Evolutionary conservation across 2,888 invertebrate species (phyloP).

Genomic region (Ichneumoninae sp.): DNA sequence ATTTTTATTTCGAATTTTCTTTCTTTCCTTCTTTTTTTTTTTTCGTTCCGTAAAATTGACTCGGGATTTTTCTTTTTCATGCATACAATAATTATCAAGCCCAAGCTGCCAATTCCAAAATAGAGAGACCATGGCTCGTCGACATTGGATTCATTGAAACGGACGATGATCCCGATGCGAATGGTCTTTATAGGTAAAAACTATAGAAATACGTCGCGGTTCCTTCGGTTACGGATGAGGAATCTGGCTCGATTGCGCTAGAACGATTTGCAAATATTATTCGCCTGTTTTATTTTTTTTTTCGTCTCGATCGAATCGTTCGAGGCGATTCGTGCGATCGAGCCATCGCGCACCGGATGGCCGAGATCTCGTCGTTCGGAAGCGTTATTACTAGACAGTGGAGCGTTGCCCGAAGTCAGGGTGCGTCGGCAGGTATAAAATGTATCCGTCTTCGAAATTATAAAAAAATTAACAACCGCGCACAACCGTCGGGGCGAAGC

Average conservation of each 20-base stretch:
- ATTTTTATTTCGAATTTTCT: slow-evolving; percentile 26
- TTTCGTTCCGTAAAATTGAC: slow-evolving; percentile 36
- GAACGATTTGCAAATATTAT: slow-evolving; percentile 29
- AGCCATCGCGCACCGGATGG: background rate
- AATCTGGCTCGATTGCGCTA: slow-evolving; percentile 57
- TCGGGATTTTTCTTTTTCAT: slow-evolving; percentile 52
- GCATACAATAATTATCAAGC: slow-evolving; percentile 58
- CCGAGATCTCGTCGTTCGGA: background rate
- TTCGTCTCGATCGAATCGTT: background rate
- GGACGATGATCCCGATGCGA: slow-evolving; percentile 37
- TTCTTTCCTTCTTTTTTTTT: slow-evolving; percentile 34
- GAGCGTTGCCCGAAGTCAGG: background rate
- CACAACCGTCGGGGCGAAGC: slow-evolving; percentile 35
- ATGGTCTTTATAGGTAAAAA: slow-evolving; percentile 48
- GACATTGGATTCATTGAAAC: slow-evolving; percentile 24
- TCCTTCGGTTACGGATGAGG: slow-evolving; percentile 37
- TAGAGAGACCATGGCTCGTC: slow-evolving; percentile 44
- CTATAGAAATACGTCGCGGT: slow-evolving; percentile 58
- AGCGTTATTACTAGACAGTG: slow-evolving; percentile 15
- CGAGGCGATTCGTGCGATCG: background rate
- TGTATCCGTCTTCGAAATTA: slow-evolving; percentile 33
- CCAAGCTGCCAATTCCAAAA: slow-evolving; percentile 66
- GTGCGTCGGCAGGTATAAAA: slow-evolving; percentile 25
- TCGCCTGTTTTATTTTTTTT: slow-evolving; percentile 8
- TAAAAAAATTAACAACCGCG: slow-evolving; percentile 55